Percentiles rank a stretch among this genome's conserved stretches.
These are phyloP conservation scores for Solenodon paradoxus DNA, from an alignment of 2,113 vertebrate species.

Conservation along the genomic window DNA sequence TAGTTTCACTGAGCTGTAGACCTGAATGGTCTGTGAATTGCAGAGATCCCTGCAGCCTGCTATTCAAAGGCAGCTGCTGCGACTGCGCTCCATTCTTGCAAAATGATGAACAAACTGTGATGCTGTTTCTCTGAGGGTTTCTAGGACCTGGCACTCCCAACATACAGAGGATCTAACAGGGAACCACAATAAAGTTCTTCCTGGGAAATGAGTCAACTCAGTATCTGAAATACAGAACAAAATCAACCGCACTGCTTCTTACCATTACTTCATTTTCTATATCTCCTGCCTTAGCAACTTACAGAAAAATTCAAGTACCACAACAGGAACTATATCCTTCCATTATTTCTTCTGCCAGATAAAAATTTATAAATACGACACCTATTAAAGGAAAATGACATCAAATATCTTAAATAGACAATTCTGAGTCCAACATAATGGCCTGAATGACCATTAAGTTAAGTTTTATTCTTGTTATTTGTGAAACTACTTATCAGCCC, in stretches of 20 bases:
- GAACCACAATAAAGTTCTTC: slow-evolving; percentile 18
- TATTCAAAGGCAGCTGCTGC: background rate
- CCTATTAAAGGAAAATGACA: background rate
- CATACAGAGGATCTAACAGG: background rate
- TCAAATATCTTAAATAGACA: slow-evolving; percentile 14
- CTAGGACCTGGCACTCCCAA: background rate
- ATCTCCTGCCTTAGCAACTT: background rate
- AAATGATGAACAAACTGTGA: background rate
- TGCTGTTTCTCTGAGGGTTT: slow-evolving; percentile 17
- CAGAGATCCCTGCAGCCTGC: background rate
- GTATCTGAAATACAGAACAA: background rate
- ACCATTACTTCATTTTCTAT: slow-evolving; percentile 17
- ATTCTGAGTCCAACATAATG: background rate
- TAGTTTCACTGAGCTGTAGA: background rate
- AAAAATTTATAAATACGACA: background rate
- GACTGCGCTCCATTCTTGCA: background rate
- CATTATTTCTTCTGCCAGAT: background rate
- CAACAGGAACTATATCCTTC: background rate
- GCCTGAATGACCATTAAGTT: background rate
- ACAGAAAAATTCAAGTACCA: slow-evolving; percentile 25
- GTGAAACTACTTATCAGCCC: background rate
- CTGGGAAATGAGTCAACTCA: background rate
- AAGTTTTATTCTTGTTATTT: background rate
- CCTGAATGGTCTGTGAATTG: background rate
- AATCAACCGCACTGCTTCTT: background rate